phyloP scores from a whole-genome alignment of 2,888 invertebrate genomes.

The Lordiphosa andalusiaca region DNA sequence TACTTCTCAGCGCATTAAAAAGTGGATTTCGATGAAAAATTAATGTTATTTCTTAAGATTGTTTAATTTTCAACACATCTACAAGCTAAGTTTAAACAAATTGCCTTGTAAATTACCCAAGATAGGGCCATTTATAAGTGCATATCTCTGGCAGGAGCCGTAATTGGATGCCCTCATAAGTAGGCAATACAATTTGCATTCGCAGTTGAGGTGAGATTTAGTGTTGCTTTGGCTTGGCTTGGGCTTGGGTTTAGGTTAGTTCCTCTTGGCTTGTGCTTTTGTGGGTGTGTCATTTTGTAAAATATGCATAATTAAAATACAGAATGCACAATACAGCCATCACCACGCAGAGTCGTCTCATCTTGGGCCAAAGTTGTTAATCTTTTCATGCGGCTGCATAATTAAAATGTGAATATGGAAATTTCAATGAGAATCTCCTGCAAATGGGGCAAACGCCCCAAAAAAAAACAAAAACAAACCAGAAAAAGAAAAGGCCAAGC shows the following conservation, averaged over 20 bases:
- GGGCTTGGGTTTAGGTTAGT: too few relatives aligned
- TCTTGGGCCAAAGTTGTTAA: slow-evolving; percentile 67
- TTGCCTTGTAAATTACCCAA: too few relatives aligned
- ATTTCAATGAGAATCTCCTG: slow-evolving; percentile 55
- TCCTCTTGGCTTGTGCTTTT: not conserved
- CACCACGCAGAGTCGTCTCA: slow-evolving; percentile 1
- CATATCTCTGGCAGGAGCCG: too few relatives aligned
- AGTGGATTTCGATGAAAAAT: too few relatives aligned
- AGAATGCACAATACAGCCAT: slow-evolving; percentile 43
- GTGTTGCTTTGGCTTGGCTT: not conserved
- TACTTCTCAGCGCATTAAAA: too few relatives aligned
- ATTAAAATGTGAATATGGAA: slow-evolving; percentile 78
- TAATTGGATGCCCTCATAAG: too few relatives aligned
- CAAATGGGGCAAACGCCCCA: slow-evolving; percentile 28
- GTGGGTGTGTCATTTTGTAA: slow-evolving; percentile 34
- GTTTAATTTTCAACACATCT: too few relatives aligned
- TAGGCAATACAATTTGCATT: too few relatives aligned
- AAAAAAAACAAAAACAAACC: slow-evolving; percentile 3
- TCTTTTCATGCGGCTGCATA: slow-evolving; percentile 81
- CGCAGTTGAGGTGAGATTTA: slow-evolving; percentile 4
- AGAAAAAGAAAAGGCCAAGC: slow-evolving; percentile 31
- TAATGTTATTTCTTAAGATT: too few relatives aligned
- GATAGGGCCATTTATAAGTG: too few relatives aligned
- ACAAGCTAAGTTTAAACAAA: too few relatives aligned
- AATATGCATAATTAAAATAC: slow-evolving; percentile 69